Percentiles rank a stretch among this genome's conserved stretches.
These are phyloP conservation scores for Synanthedon andrenaeformis DNA, from an alignment of 2,888 invertebrate species.

Conservation along the genomic window DNA sequence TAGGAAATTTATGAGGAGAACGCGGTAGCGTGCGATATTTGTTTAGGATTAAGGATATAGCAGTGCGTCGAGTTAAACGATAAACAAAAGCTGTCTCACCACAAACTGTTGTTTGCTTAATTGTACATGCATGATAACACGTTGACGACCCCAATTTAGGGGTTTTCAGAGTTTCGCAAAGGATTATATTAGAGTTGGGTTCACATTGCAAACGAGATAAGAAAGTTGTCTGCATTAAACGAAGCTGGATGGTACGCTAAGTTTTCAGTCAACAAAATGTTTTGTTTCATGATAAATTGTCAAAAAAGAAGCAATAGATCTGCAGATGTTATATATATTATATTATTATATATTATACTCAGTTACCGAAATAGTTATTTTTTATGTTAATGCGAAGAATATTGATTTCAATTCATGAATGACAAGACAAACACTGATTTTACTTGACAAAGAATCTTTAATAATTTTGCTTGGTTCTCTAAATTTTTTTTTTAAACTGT, in stretches of 20 bases:
- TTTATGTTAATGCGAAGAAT: no score
- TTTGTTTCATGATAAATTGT: not conserved
- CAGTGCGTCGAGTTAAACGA: constrained; percentile 48
- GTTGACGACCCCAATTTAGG: constrained; percentile 29
- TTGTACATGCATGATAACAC: constrained; percentile 60
- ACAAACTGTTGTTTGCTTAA: constrained; percentile 61
- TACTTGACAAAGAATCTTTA: no score
- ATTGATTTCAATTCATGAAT: no score
- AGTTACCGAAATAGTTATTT: no score
- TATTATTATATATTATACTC: no score
- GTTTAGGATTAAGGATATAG: constrained; percentile 64
- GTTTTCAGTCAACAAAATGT: constrained; percentile 8
- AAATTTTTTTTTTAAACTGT: no score
- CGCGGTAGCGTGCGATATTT: constrained; percentile 40
- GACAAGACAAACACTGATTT: no score
- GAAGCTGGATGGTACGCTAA: not conserved
- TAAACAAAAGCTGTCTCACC: constrained; percentile 56
- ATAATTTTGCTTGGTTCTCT: no score
- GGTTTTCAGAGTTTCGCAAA: constrained; percentile 28
- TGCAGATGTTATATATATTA: no score
- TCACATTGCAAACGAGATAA: constrained; percentile 17
- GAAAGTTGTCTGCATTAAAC: constrained; percentile 14
- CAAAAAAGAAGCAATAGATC: no score
- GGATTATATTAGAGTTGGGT: constrained; percentile 26
- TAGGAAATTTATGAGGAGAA: constrained; percentile 38